Evolutionary conservation across 2,797 vertebrate genomes (phyloP).

Genomic region (Eulemur rubriventer): DNA sequence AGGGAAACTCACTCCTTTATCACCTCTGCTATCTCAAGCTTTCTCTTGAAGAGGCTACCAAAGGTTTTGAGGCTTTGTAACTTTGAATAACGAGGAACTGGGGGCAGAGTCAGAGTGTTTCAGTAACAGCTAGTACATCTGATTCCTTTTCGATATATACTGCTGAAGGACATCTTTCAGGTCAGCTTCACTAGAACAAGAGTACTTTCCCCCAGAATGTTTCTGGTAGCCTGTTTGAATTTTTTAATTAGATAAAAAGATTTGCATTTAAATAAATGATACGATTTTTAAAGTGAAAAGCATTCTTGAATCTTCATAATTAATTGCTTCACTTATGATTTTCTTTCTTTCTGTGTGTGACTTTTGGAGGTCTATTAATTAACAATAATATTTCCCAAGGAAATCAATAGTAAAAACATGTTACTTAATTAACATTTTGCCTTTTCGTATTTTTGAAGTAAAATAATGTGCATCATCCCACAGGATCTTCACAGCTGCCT

Average conservation of each 20-base stretch:
- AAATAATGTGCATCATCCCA: background rate
- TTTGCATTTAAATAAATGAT: background rate
- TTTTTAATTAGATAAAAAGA: background rate
- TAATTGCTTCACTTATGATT: background rate
- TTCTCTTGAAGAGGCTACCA: background rate
- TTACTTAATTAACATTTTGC: background rate
- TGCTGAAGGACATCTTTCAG: background rate
- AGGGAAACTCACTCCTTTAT: background rate
- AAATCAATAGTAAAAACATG: background rate
- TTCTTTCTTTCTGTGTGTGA: background rate
- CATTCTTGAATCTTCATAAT: background rate
- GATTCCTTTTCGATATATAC: background rate
- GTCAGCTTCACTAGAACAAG: background rate
- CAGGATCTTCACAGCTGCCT: background rate
- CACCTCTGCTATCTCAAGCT: background rate
- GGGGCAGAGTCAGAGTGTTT: background rate
- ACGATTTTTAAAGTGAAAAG: background rate
- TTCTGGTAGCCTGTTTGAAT: background rate
- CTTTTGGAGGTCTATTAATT: background rate
- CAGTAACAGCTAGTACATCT: background rate
- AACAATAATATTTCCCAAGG: background rate
- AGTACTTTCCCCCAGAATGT: background rate
- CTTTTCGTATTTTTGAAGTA: background rate
- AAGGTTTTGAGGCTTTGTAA: background rate
- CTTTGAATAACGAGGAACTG: background rate